A percentile compares a stretch with the other conserved stretches of the same genome.
Conservation (phyloP, 2,888 invertebrate species). For the Tenthredo amoena region DNA sequence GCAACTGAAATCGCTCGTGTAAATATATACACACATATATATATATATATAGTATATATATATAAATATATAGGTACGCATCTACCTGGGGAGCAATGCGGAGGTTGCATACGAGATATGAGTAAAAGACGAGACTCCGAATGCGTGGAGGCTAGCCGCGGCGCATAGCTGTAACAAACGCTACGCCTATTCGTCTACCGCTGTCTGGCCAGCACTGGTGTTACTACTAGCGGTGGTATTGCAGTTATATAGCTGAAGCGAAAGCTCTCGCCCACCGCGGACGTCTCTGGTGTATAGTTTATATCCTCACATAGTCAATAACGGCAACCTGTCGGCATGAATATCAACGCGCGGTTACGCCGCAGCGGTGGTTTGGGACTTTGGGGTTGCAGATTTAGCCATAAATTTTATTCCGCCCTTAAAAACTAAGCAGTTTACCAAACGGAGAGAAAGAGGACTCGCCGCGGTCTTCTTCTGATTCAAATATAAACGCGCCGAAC, state of each 20-base stretch:
- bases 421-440: neutral
- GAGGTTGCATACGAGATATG: conserved; percentile 8
- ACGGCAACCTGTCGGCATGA: conserved; percentile 74
- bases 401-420: conserved; percentile 12
- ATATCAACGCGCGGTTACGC: conserved; percentile 68
- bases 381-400: conserved; percentile 17
- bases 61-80: neutral
- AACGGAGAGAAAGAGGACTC: neutral
- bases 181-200: conserved; percentile 32
- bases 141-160: neutral
- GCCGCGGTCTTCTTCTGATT: neutral
- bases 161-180: neutral
- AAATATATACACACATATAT: neutral
- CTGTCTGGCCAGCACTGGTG: conserved; percentile 14
- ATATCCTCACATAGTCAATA: conserved; percentile 70
- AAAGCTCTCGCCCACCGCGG: neutral
- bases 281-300: conserved; percentile 42
- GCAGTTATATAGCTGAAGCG: neutral
- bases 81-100: neutral
- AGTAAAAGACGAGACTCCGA: neutral
- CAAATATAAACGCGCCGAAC: neutral
- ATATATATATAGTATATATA: neutral
- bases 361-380: conserved; percentile 16
- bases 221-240: neutral
- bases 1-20: neutral